phyloP scores from a whole-genome alignment of 2,113 vertebrate species.

The Calypte anna region DNA sequence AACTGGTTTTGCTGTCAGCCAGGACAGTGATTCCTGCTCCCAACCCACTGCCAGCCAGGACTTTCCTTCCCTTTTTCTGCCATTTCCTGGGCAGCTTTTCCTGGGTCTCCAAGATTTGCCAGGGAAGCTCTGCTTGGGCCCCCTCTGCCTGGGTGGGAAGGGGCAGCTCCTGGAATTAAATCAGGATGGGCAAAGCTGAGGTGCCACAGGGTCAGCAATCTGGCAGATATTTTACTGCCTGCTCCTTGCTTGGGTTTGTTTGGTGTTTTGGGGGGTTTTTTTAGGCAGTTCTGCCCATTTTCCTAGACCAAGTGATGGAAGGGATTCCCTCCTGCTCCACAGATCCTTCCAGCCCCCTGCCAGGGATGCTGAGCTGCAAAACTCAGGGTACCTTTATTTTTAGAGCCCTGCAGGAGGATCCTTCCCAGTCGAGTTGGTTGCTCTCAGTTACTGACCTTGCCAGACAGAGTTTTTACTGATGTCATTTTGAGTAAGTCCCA shows the following conservation, averaged over 20 bases:
- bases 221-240: neutral
- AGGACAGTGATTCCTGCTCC: neutral
- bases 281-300: neutral
- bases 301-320: neutral
- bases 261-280: neutral
- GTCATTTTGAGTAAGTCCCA: slow-evolving; percentile 48
- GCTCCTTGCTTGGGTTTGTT: too few relatives aligned
- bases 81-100: neutral
- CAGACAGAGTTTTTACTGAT: slow-evolving; percentile 43
- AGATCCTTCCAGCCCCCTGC: neutral
- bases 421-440: neutral
- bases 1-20: neutral
- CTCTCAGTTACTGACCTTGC: slow-evolving; percentile 41
- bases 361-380: neutral
- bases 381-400: neutral
- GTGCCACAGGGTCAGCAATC: neutral
- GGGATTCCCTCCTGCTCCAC: neutral
- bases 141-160: neutral
- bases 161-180: neutral
- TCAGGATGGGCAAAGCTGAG: accelerated
- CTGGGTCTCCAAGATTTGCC: neutral
- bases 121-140: accelerated
- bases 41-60: accelerated
- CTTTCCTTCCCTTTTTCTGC: accelerated
- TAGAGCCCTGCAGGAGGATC: neutral